Evolutionary conservation across 2,888 invertebrate genomes (phyloP), one percentile per base, ranked within the genome.

Genomic region (Andrena fulva): DNA sequence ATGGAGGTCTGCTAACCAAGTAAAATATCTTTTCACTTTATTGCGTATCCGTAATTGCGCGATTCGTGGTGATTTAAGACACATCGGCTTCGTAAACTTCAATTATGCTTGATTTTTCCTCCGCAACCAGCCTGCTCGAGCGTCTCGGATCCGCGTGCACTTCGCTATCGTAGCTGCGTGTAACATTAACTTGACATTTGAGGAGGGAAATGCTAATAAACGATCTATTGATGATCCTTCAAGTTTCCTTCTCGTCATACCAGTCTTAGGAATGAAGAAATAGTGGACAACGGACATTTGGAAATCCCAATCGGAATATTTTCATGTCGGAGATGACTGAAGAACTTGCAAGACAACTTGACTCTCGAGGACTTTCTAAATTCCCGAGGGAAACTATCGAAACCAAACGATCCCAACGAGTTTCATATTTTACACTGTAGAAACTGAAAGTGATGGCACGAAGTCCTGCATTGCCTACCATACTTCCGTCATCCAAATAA

Each of bases 1-100:
- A 75, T 48, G 48, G 33, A 76, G 50, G 33, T 75, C 56, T 35
- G 54, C 63, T 75, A 77, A 76, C 74, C 54, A 76, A 59, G 63
- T 56, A 63, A 63, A 77, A 74, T 74, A 56, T 74, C 56, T 56
- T 56, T 77, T 74, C 63, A 31, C 54, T 35, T 31, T 75, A 73
- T 63, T 63, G 64, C 64, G 64, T 75, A 75, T 50, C 29, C 76
- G 31, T 59, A 56, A 73, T 48, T 63, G 42, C 20, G 35, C 24
- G 29, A 42, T 16, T 29, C 12, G 29, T n/a, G 24, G 12, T 74
- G 76, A 77, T 74, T 74, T 77, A 77, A 54, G 42, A 31, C 54
- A 54, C 24, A 16, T 10, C 31, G 48, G 8, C 63, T 64, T 75
- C 76, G 75, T 64, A 76, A 77, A 77, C 64, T 75, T 64, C 77